phyloP scores from a whole-genome alignment of 2,888 invertebrate genomes.

The Abrostola tripartita region DNA sequence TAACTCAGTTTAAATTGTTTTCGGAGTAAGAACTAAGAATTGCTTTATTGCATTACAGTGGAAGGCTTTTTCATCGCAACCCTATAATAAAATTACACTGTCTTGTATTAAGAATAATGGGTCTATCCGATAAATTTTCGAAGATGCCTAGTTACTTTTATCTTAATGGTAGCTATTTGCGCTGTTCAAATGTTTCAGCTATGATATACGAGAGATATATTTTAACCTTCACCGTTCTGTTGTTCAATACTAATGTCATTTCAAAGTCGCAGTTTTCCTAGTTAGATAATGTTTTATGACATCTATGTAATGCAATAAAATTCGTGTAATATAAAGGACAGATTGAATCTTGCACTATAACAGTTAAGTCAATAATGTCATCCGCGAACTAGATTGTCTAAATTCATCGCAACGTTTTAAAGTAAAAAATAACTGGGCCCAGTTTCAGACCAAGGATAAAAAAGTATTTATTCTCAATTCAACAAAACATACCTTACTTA shows the following conservation, averaged over 20 bases:
- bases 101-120: conserved; percentile 71
- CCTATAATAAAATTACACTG: conserved; percentile 72
- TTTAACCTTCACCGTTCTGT: conserved; percentile 45
- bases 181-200: conserved; percentile 63
- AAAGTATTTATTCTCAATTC: no score
- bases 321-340: no score
- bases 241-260: conserved; percentile 26
- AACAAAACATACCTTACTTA: neutral
- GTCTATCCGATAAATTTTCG: conserved; percentile 65
- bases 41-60: conserved; percentile 79
- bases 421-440: no score
- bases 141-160: conserved; percentile 57
- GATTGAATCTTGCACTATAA: no score
- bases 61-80: conserved; percentile 77
- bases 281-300: neutral
- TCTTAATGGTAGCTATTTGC: conserved; percentile 72
- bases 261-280: conserved; percentile 23
- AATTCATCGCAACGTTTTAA: no score
- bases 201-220: conserved; percentile 58
- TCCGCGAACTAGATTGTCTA: no score
- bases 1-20: conserved; percentile 87
- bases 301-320: neutral
- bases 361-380: no score
- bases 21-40: conserved; percentile 69
- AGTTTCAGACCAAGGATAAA: conserved; percentile 5